phyloP scores from a whole-genome alignment of 1,140 invertebrate species.

The Liolophura sinensis region DNA sequence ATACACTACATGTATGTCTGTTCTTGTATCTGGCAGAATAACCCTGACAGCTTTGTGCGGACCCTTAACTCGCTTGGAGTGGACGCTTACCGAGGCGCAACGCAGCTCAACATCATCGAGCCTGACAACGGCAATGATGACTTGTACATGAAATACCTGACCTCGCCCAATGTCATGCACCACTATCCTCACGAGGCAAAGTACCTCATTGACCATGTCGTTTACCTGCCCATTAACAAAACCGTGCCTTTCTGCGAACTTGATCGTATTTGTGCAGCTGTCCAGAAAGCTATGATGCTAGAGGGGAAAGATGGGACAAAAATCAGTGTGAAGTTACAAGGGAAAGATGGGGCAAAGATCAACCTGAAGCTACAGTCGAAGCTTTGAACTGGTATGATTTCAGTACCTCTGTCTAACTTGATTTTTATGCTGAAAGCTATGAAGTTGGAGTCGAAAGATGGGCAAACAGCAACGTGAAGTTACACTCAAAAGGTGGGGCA shows the following conservation, averaged over 20 bases:
- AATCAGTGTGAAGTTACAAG: no score
- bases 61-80: slow-evolving; percentile 49
- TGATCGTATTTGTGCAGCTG: slow-evolving; percentile 41
- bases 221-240: slow-evolving; percentile 57
- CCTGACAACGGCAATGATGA: slow-evolving; percentile 26
- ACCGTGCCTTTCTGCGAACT: slow-evolving; percentile 50
- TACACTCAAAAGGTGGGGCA: no score
- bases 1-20: no score
- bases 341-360: no score
- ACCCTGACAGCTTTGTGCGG: slow-evolving; percentile 48
- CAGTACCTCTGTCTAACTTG: no score
- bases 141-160: slow-evolving; percentile 10
- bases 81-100: slow-evolving; percentile 57
- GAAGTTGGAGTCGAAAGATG: no score
- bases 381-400: no score
- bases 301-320: no score
- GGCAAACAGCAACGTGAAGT: no score
- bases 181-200: slow-evolving; percentile 51
- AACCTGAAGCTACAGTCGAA: no score
- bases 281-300: slow-evolving; percentile 9
- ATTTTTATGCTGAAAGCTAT: no score
- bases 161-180: slow-evolving; percentile 12
- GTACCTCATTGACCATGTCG: slow-evolving; percentile 57
- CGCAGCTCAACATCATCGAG: slow-evolving; percentile 55
- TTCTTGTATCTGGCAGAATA: slow-evolving; percentile 41